These are phyloP conservation scores for Mormoops blainvillei DNA, from an alignment of 2,113 vertebrate genomes.

Conservation along the genomic window DNA sequence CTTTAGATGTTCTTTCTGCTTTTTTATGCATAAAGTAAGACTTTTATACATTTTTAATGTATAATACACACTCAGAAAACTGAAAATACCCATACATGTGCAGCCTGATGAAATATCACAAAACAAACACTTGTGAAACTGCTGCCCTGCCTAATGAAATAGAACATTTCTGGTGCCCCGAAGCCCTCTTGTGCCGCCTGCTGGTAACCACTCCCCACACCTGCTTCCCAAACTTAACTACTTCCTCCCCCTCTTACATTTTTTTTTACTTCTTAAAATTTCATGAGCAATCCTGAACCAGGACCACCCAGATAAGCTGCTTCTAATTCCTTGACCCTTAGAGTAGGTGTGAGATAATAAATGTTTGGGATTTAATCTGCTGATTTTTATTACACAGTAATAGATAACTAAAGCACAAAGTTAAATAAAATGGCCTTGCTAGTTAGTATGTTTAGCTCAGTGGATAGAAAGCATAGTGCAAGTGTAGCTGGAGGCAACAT, in stretches of 20 bases:
- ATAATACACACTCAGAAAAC: background rate
- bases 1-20: background rate
- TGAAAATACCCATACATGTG: background rate
- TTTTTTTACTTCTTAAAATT: background rate
- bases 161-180: background rate
- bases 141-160: background rate
- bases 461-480: background rate
- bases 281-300: background rate
- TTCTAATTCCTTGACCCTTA: background rate
- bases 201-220: background rate
- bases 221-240: background rate
- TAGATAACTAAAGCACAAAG: background rate
- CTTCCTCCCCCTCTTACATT: accelerated
- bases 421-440: background rate
- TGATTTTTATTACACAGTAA: background rate
- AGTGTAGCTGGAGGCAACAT: background rate
- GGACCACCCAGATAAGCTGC: background rate
- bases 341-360: background rate
- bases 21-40: background rate
- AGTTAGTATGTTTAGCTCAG: background rate
- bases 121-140: background rate
- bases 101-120: background rate
- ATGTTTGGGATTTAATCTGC: background rate
- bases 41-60: background rate
- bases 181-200: background rate